Conservation (phyloP, 2,797 vertebrate genomes). For the Naso thynnoides region DNA sequence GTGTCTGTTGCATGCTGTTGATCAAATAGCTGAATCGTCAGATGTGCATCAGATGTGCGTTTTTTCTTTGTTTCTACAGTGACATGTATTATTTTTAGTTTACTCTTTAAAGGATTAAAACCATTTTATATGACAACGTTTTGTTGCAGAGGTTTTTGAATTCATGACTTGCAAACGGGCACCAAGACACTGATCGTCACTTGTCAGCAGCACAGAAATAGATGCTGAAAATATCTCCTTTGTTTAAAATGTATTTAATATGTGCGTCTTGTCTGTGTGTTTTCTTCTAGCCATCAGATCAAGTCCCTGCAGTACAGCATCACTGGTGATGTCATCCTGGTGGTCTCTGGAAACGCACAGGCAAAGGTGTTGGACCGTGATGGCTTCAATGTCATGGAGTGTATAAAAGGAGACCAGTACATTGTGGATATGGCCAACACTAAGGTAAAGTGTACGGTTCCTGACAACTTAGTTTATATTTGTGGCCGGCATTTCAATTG, state of each 20-base stretch:
- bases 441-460: conserved; percentile 84
- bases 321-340: conserved; percentile 96
- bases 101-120: conserved; percentile 28
- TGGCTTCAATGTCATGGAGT: conserved; percentile 97
- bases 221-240: conserved; percentile 5
- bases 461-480: background rate
- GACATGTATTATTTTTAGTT: conserved; percentile 38
- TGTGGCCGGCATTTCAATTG: background rate
- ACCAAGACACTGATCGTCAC: conserved; percentile 1
- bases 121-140: conserved; percentile 35
- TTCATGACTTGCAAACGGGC: conserved; percentile 28
- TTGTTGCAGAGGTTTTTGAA: conserved; percentile 37
- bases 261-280: conserved; percentile 20
- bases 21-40: conserved; percentile 41
- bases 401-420: conserved; percentile 97
- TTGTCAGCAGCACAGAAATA: conserved; percentile 1
- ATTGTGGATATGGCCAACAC: conserved; percentile 99
- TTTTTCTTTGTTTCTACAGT: conserved; percentile 46
- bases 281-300: conserved; percentile 91
- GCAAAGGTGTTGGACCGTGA: conserved; percentile 98
- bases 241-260: conserved; percentile 10
- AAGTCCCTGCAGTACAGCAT: conserved; percentile 94
- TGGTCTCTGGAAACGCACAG: conserved; percentile 95
- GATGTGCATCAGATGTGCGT: conserved; percentile 55
- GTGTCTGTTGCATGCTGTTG: conserved; percentile 14